Evolutionary conservation across 1,140 invertebrate species (phyloP).

Genomic region (Atta texana): DNA sequence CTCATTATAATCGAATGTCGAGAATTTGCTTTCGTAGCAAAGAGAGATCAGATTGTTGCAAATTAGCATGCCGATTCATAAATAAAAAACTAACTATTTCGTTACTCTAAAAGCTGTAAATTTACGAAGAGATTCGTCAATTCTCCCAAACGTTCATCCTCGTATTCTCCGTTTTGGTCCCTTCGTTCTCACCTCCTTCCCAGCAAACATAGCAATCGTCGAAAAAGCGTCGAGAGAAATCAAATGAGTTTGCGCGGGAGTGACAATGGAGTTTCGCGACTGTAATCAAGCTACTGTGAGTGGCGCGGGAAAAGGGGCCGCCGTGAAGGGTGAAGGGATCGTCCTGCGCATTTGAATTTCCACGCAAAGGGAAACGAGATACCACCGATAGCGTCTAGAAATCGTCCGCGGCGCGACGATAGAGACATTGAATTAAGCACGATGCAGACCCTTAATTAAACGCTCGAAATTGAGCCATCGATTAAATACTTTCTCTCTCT

Average conservation of each 20-base stretch:
- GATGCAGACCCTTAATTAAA: constrained; percentile 63
- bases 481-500: constrained; percentile 41
- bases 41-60: background rate
- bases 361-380: constrained; percentile 71
- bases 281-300: constrained; percentile 68
- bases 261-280: constrained; percentile 71
- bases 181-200: background rate
- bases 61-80: background rate
- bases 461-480: constrained; percentile 58
- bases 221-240: constrained; percentile 66
- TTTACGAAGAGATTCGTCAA: background rate
- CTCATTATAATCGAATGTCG: background rate
- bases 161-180: background rate
- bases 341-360: constrained; percentile 74
- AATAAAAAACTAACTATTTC: constrained; percentile 14
- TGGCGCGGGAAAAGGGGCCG: constrained; percentile 56
- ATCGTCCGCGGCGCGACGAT: constrained; percentile 52
- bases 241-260: constrained; percentile 73
- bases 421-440: constrained; percentile 61
- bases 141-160: constrained; percentile 32
- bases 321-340: constrained; percentile 43
- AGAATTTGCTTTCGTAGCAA: background rate
- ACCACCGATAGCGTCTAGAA: constrained; percentile 57
- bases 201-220: constrained; percentile 62
- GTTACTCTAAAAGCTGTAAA: constrained; percentile 7